phyloP scores from a whole-genome alignment of 2,797 vertebrate genomes.

The Phrynocephalus vlangalii region DNA sequence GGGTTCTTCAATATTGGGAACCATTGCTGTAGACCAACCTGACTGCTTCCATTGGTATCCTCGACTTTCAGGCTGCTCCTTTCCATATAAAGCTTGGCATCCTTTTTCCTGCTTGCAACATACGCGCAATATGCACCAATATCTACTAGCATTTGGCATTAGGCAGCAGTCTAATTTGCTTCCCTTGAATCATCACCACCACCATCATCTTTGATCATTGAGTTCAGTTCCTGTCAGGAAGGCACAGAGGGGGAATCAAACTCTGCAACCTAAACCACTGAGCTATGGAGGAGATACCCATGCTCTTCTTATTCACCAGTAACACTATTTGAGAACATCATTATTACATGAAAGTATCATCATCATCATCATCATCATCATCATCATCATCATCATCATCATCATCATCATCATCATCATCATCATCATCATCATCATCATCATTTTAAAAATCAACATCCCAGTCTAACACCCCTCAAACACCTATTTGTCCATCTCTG shows the following conservation, averaged over 20 bases:
- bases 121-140: too few relatives aligned
- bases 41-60: too few relatives aligned
- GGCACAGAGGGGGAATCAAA: neutral
- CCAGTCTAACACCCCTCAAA: neutral
- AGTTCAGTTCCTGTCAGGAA: neutral
- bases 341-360: neutral
- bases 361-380: too few relatives aligned
- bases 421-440: too few relatives aligned
- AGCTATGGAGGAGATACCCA: neutral
- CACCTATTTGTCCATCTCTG: neutral
- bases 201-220: too few relatives aligned
- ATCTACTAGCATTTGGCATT: neutral
- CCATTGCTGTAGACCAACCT: too few relatives aligned
- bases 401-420: too few relatives aligned
- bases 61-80: too few relatives aligned
- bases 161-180: neutral
- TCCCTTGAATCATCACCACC: neutral
- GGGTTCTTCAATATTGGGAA: too few relatives aligned
- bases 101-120: too few relatives aligned
- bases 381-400: too few relatives aligned
- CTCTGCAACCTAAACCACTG: neutral
- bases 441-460: neutral
- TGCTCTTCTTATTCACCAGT: neutral
- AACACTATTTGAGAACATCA: neutral
- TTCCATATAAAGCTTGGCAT: too few relatives aligned